Evolutionary conservation across 2,797 vertebrate genomes (phyloP).

Genomic region (Microchirus variegatus): DNA sequence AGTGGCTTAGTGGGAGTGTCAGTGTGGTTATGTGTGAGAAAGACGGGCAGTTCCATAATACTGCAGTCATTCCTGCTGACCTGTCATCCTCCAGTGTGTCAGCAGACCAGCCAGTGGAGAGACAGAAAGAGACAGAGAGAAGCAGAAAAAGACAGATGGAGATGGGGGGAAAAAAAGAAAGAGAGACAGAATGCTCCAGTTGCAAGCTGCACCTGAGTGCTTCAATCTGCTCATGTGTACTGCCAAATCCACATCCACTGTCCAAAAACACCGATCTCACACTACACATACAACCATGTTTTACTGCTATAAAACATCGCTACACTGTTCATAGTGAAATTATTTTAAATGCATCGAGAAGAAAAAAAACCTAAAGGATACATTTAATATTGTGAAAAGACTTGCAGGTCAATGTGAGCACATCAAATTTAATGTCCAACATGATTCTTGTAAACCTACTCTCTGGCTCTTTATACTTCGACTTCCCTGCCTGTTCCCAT

Average conservation of each 20-base stretch:
- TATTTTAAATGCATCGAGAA: not conserved
- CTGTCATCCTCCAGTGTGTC: constrained; percentile 62
- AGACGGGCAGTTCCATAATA: constrained; percentile 56
- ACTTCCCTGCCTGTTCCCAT: too few species aligned
- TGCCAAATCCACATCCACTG: constrained; percentile 23
- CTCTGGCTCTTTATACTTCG: too few species aligned
- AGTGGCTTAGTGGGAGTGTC: constrained; percentile 33
- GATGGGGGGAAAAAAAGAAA: not conserved
- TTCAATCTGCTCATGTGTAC: constrained; percentile 9
- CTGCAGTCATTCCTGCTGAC: constrained; percentile 75
- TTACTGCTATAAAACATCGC: not conserved
- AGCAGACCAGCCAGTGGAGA: constrained; percentile 39
- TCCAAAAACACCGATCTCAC: constrained; percentile 2
- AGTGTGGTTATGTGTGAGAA: constrained; percentile 36
- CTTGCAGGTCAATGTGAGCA: too few species aligned
- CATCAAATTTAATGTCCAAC: too few species aligned
- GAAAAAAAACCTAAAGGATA: too few species aligned
- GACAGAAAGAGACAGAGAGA: constrained; percentile 13
- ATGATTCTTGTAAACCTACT: too few species aligned
- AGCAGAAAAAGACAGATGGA: not conserved
- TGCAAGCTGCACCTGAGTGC: constrained; percentile 25
- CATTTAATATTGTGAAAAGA: too few species aligned
- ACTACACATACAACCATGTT: not conserved
- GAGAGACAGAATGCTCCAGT: constrained; percentile 12
- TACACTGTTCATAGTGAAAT: not conserved